Conservation (phyloP, 2,888 invertebrate species). For the Lepidochitona cinerea region DNA sequence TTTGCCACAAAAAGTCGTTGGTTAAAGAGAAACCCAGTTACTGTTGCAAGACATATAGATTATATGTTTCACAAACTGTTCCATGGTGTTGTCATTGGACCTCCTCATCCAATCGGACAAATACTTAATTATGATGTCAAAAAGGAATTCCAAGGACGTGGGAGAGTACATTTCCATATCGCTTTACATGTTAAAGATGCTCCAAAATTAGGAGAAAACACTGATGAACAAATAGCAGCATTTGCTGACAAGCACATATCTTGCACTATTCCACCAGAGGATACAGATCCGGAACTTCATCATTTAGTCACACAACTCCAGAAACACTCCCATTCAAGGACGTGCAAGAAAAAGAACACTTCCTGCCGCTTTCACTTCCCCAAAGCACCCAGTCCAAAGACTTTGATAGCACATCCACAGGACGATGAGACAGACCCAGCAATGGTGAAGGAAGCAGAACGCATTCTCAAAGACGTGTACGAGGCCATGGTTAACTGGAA, state of each 20-base stretch:
- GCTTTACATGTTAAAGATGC: not conserved
- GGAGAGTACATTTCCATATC: slow-evolving; percentile 1
- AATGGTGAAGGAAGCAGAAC: too few species aligned
- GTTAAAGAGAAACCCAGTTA: not conserved
- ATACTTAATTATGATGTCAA: not conserved
- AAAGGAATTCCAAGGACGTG: not conserved
- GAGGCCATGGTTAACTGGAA: too few species aligned
- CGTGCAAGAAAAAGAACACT: slow-evolving; percentile 6
- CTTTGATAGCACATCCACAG: slow-evolving; percentile 14
- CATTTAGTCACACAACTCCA: slow-evolving; percentile 1
- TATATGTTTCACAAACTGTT: slow-evolving; percentile 1
- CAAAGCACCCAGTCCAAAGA: slow-evolving; percentile 11
- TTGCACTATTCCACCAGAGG: not conserved
- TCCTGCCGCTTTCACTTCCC: slow-evolving; percentile 17
- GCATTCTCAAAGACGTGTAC: too few species aligned
- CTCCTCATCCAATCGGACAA: not conserved
- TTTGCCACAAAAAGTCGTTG: not conserved
- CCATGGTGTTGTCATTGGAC: not conserved
- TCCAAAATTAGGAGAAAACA: slow-evolving; percentile 5
- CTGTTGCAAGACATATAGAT: not conserved
- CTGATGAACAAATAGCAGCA: not conserved
- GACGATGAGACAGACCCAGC: too few species aligned
- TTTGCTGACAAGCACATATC: slow-evolving; percentile 7
- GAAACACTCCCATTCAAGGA: slow-evolving; percentile 3
- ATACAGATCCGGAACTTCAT: not conserved